A percentile compares a stretch with the other conserved stretches of the same genome.
phyloP scores from a whole-genome alignment of 2,888 invertebrate species.

The Ctenicera cuprea region DNA sequence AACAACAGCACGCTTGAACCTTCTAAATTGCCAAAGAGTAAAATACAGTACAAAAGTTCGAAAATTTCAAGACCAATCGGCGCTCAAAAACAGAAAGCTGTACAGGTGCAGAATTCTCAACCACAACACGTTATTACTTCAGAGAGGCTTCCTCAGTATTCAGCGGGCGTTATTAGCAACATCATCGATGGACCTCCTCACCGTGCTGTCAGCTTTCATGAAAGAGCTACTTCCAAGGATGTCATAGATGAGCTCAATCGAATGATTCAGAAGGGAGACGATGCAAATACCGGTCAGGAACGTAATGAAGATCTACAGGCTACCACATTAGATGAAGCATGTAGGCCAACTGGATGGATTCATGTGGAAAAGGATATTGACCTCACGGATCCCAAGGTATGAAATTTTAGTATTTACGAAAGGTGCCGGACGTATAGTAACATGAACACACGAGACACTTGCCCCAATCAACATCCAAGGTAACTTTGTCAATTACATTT shows the following conservation, averaged over 20 bases:
- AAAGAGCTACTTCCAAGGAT: constrained; percentile 84
- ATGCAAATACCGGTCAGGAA: constrained; percentile 63
- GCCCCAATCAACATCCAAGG: too few species aligned
- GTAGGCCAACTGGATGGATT: constrained; percentile 86
- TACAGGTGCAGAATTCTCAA: constrained; percentile 63
- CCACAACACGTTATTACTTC: constrained; percentile 69
- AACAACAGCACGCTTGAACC: constrained; percentile 71
- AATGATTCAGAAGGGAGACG: constrained; percentile 77
- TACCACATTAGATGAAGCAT: constrained; percentile 76
- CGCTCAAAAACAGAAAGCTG: constrained; percentile 72
- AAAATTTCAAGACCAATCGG: constrained; percentile 70
- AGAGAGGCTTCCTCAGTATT: constrained; percentile 68
- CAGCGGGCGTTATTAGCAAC: constrained; percentile 68
- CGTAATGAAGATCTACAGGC: constrained; percentile 54
- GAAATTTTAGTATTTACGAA: background rate
- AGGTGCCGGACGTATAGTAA: too few species aligned
- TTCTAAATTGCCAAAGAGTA: constrained; percentile 74
- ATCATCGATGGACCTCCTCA: constrained; percentile 74
- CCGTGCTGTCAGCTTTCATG: constrained; percentile 82
- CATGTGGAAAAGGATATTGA: constrained; percentile 86
- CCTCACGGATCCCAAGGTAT: constrained; percentile 86
- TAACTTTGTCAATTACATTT: too few species aligned
- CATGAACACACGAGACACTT: too few species aligned
- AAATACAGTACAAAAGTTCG: constrained; percentile 73
- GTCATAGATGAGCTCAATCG: constrained; percentile 85